A percentile compares a stretch with the other conserved stretches of the same genome.
Conservation (phyloP, 2,113 vertebrate species). For the Rhizomys pruinosus region DNA sequence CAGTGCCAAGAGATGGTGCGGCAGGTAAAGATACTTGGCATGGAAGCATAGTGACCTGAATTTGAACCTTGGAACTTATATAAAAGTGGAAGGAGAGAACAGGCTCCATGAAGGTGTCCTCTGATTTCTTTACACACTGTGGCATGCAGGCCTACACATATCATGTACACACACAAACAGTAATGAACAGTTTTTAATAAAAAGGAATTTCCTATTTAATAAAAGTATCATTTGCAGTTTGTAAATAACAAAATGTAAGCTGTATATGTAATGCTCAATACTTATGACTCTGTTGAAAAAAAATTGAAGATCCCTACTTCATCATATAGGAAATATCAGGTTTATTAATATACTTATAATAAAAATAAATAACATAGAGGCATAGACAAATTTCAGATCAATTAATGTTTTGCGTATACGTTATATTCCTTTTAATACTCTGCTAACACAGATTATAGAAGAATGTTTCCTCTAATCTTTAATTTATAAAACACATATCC, state of each 20-base stretch:
- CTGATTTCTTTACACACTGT: background rate
- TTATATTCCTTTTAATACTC: constrained; percentile 2
- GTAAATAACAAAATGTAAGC: background rate
- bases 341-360: background rate
- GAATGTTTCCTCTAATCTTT: constrained; percentile 42
- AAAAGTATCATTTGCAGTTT: constrained; percentile 27
- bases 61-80: background rate
- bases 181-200: background rate
- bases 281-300: background rate
- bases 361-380: background rate
- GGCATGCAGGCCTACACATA: too few relatives aligned
- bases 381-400: background rate
- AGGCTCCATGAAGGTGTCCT: background rate
- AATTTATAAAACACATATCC: background rate
- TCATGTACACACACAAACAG: too few relatives aligned
- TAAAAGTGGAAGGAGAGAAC: background rate
- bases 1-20: background rate
- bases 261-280: background rate
- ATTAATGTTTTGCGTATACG: background rate
- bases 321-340: constrained; percentile 15
- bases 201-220: background rate
- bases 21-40: background rate
- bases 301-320: background rate
- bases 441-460: constrained; percentile 12
- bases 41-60: background rate